Evolutionary conservation across 2,113 vertebrate species (phyloP), one percentile per base, ranked within the genome.

Genomic region (Elephas maximus): DNA sequence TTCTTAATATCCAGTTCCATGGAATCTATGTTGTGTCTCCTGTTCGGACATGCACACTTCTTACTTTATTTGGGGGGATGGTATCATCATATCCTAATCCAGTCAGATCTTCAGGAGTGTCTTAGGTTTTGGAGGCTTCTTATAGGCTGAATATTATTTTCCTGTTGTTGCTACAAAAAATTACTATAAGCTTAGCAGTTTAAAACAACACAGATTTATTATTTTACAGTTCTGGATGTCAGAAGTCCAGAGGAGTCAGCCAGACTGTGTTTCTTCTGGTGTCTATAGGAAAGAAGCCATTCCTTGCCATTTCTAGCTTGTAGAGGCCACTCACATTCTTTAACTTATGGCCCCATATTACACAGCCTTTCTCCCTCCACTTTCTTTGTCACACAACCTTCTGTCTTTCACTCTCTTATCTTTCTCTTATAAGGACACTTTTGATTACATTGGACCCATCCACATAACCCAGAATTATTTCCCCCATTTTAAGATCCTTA

Each of bases 191-290:
- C 1, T 44, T 37, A 57, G 26, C 76, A 21, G 5, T 69, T 93
- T 85, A 85, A 84, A 84, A 77, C 12, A 93, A 24, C 7, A 85
- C 23, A 79, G 12, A 89, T 24, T 60, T 48, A 74, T 89, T 93
- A 48, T 45, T 14, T 41, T 44, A n/a, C 1, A 48, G 2, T 30
- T 88, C 28, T 76, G 5, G 41, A 81, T 30, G 73, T 82, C 23
- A 94, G 67, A 93, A 88, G 2, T 28, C 7, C n/a, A 41, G 85
- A 77, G 45, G 37, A 84, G 21, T 51, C 82, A 33, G 8, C 9
- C 33, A 5, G 0, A 2, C 12, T 93, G 41, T 5, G 4, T 53
- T 88, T 69, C 33, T 63, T 69, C 45, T 77, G n/a, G 41, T 65
- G 2, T 33, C 2, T 15, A 4, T 44, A 41, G 8, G 41, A 6